Conservation (phyloP, 2,797 vertebrate species). For the Heliangelus exortis region DNA sequence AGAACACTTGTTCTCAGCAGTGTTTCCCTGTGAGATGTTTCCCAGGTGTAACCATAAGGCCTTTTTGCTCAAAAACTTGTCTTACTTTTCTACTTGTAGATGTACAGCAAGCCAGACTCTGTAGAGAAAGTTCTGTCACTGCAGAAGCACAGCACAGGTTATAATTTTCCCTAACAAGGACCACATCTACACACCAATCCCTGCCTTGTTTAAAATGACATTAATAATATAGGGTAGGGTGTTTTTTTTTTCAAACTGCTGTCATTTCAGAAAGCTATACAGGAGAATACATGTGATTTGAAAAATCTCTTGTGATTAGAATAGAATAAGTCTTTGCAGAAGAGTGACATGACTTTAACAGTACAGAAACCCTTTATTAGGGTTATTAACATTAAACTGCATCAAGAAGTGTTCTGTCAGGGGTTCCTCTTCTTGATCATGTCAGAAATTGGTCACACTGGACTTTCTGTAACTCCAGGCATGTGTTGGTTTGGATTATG, state of each 20-base stretch:
- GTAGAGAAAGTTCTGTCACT: slow-evolving; percentile 43
- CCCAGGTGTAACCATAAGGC: neutral
- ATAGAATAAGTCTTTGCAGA: slow-evolving; percentile 8
- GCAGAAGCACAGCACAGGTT: slow-evolving; percentile 17
- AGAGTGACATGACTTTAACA: neutral
- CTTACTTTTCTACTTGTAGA: neutral
- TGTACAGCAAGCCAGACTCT: neutral
- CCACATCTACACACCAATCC: neutral
- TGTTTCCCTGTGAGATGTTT: neutral
- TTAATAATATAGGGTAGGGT: neutral
- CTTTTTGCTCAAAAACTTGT: neutral
- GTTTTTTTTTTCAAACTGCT: neutral
- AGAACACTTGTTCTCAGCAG: neutral
- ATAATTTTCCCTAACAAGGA: slow-evolving; percentile 58
- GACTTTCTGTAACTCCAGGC: neutral
- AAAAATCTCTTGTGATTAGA: slow-evolving; percentile 14
- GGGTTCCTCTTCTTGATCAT: neutral
- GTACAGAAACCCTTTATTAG: slow-evolving; percentile 26
- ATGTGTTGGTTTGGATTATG: neutral
- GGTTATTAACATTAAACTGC: neutral
- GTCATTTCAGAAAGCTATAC: slow-evolving; percentile 36
- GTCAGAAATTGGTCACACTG: neutral
- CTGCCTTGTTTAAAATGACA: neutral
- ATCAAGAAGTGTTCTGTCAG: neutral
- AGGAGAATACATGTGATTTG: slow-evolving; percentile 41